Evolutionary conservation across 2,113 vertebrate species (phyloP).

Genomic region (Caranx ignobilis): DNA sequence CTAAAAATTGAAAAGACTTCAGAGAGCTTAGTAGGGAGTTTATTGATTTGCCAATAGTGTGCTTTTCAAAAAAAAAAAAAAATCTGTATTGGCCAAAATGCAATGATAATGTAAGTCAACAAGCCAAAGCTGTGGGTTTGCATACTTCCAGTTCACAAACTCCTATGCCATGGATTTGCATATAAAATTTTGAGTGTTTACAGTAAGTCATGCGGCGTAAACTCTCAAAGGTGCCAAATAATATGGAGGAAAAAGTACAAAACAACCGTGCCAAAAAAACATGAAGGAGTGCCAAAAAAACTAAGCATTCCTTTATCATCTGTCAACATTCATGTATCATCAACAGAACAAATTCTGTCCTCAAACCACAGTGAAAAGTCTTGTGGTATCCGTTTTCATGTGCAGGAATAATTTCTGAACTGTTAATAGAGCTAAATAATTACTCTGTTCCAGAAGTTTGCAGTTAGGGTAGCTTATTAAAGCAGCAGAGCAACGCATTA

Average conservation of each 20-base stretch:
- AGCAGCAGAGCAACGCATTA: constrained; percentile 59
- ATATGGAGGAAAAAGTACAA: constrained; percentile 17
- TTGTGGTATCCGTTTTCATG: constrained; percentile 32
- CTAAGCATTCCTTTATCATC: constrained; percentile 58
- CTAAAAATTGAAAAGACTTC: constrained; percentile 51
- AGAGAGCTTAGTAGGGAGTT: constrained; percentile 16
- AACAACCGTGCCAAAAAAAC: constrained; percentile 10
- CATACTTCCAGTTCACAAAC: neutral
- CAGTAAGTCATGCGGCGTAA: constrained; percentile 28
- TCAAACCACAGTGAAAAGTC: constrained; percentile 26
- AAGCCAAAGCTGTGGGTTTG: constrained; percentile 1
- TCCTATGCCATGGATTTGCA: constrained; percentile 18
- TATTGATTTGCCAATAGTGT: constrained; percentile 28
- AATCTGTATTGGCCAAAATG: constrained; percentile 1
- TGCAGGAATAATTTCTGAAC: constrained; percentile 41
- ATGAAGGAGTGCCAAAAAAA: constrained; percentile 36
- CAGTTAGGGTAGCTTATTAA: constrained; percentile 49
- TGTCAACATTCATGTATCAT: constrained; percentile 59
- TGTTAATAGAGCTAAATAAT: constrained; percentile 63
- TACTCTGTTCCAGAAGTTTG: constrained; percentile 48
- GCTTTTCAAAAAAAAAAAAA: constrained; percentile 19
- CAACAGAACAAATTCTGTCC: constrained; percentile 40
- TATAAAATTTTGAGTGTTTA: constrained; percentile 35
- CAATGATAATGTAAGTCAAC: constrained; percentile 5
- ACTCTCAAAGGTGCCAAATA: constrained; percentile 37